These are phyloP conservation scores for Oegoconia quadripuncta DNA, from an alignment of 2,888 invertebrate genomes.

Conservation along the genomic window DNA sequence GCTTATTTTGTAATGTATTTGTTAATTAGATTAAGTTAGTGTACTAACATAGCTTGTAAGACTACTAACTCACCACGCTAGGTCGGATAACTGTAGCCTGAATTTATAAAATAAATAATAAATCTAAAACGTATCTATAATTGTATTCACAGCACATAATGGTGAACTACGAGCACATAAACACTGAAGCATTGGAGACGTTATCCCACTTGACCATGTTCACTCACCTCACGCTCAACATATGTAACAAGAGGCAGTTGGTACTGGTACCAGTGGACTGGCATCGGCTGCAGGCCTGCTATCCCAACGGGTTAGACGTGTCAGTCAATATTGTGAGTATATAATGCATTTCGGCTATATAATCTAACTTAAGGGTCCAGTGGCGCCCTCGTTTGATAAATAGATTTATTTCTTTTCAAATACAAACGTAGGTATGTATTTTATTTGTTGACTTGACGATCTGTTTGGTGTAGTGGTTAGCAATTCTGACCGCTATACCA, in stretches of 20 bases:
- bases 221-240: slow-evolving; percentile 40
- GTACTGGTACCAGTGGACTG: slow-evolving; percentile 38
- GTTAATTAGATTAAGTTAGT: too few species aligned
- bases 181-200: slow-evolving; percentile 38
- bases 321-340: slow-evolving; percentile 55
- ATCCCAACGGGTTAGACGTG: slow-evolving; percentile 35
- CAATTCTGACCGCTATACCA: too few species aligned
- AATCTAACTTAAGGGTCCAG: too few species aligned
- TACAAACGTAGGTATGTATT: not conserved
- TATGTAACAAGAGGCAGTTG: slow-evolving; percentile 30
- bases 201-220: slow-evolving; percentile 41
- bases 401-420: not conserved
- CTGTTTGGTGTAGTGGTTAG: too few species aligned
- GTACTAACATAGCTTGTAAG: too few species aligned
- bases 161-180: slow-evolving; percentile 51
- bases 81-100: too few species aligned
- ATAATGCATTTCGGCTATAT: too few species aligned
- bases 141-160: slow-evolving; percentile 50
- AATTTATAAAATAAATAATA: too few species aligned
- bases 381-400: too few species aligned
- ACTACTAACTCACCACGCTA: too few species aligned
- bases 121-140: too few species aligned
- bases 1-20: too few species aligned
- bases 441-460: not conserved
- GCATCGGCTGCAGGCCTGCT: slow-evolving; percentile 30